Percentiles rank a stretch among this genome's conserved stretches.
These are phyloP conservation scores for Diploptera punctata DNA, from an alignment of 2,888 invertebrate species.

Conservation along the genomic window DNA sequence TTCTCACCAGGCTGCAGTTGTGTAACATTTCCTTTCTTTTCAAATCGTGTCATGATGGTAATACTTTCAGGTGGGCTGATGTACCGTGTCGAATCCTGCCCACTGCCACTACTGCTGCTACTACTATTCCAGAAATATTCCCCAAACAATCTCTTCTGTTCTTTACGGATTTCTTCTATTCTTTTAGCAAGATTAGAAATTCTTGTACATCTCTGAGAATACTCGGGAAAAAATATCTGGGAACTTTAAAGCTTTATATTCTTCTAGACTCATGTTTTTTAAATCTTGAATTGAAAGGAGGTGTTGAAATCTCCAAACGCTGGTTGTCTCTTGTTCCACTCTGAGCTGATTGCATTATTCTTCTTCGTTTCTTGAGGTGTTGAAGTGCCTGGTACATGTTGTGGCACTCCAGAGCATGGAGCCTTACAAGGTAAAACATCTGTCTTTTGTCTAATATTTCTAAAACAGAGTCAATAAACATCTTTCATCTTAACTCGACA, in stretches of 20 bases:
- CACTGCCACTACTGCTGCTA: background rate
- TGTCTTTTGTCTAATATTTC: no score
- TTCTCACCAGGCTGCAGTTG: no score
- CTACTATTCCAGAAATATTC: background rate
- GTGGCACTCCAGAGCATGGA: no score
- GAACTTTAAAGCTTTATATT: constrained; percentile 7
- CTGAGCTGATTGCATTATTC: no score
- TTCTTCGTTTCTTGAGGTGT: no score
- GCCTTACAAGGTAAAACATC: no score
- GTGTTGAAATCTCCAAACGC: background rate
- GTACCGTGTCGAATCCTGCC: constrained; percentile 10
- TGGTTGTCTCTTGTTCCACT: no score
- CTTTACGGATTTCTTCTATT: constrained; percentile 12
- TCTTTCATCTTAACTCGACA: no score
- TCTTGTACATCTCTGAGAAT: background rate
- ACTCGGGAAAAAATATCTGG: background rate
- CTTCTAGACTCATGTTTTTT: background rate
- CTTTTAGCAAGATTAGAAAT: constrained; percentile 7
- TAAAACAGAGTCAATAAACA: no score
- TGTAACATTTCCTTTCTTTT: no score
- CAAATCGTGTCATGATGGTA: constrained; percentile 3
- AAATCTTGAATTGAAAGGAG: background rate
- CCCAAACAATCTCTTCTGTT: background rate
- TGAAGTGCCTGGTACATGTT: no score
- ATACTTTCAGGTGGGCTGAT: background rate